phyloP scores from a whole-genome alignment of 2,113 vertebrate species.

The Charadrius vociferus region DNA sequence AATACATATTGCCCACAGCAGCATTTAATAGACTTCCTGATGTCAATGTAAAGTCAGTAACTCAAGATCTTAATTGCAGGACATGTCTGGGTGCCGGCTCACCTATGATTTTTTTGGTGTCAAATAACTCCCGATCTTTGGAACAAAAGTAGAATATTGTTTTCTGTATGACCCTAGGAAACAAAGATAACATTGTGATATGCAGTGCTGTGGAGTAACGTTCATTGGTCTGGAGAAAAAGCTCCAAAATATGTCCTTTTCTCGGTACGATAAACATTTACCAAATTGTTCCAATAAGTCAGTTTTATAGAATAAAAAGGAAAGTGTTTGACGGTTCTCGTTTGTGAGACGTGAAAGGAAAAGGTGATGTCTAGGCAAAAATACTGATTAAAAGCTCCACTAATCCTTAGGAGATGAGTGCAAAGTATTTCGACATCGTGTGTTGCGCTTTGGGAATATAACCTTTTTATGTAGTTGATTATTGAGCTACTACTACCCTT shows the following conservation, averaged over 20 bases:
- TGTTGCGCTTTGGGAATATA: background rate
- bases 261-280: background rate
- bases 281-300: background rate
- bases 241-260: background rate
- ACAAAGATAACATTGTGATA: background rate
- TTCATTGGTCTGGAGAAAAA: background rate
- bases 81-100: background rate
- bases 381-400: background rate
- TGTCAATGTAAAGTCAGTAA: constrained; percentile 45
- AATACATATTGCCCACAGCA: constrained; percentile 37
- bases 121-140: background rate
- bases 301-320: background rate
- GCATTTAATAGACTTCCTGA: constrained; percentile 46
- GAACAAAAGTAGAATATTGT: background rate
- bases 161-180: constrained; percentile 1
- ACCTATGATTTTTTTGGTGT: background rate
- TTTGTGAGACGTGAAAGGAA: background rate
- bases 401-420: background rate
- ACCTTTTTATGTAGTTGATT: background rate
- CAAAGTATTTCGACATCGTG: background rate
- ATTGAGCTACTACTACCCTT: background rate
- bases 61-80: constrained; percentile 41
- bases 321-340: background rate
- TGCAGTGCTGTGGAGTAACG: background rate
- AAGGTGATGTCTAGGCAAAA: background rate